Evolutionary conservation across 2,113 vertebrate genomes (phyloP).

Genomic region (Embiotoca jacksoni): DNA sequence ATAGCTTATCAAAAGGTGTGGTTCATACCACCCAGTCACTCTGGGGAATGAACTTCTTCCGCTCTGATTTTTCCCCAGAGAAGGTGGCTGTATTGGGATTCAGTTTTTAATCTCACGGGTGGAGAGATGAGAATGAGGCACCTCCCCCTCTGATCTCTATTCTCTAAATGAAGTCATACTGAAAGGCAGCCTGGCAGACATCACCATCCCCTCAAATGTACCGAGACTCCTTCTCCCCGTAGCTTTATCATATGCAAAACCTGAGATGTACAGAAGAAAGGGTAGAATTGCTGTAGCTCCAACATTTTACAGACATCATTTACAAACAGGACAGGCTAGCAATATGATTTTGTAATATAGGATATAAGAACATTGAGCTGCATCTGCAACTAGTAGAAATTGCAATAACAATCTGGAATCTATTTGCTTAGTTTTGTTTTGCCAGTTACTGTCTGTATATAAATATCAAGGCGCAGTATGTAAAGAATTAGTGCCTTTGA

Average conservation of each 20-base stretch:
- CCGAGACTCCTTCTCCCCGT: neutral
- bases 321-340: neutral
- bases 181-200: constrained; percentile 16
- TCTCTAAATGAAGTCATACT: constrained; percentile 49
- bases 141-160: constrained; percentile 23
- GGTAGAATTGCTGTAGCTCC: neutral
- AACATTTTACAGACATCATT: neutral
- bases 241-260: constrained; percentile 1
- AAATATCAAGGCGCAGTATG: neutral
- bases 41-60: constrained; percentile 66
- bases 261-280: neutral
- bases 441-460: neutral
- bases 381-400: neutral
- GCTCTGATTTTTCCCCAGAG: constrained; percentile 47
- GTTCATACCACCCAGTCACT: constrained; percentile 58
- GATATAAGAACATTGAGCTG: neutral
- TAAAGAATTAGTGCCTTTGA: neutral
- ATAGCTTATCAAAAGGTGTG: constrained; percentile 76
- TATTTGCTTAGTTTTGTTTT: neutral
- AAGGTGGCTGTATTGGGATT: constrained; percentile 35
- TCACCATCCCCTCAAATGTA: constrained; percentile 15
- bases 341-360: neutral
- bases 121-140: constrained; percentile 42
- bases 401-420: neutral
- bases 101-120: constrained; percentile 61